Evolutionary conservation across 1,140 invertebrate genomes (phyloP), one percentile per base, ranked within the genome.

Genomic region (Eubasilissa regina): DNA sequence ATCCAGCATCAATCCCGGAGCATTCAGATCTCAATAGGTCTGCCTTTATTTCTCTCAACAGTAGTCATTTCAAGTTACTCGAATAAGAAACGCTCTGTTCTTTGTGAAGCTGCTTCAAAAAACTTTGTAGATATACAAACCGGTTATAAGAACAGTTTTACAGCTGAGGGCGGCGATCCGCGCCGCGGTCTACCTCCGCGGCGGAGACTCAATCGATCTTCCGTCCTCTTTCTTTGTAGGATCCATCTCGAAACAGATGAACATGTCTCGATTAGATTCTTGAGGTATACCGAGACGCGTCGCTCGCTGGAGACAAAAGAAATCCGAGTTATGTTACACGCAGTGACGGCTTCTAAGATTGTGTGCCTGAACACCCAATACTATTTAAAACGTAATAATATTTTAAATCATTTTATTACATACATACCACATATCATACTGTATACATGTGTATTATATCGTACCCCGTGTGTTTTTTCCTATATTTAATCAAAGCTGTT

Each of bases 121-220:
- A 81, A 80, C 66, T 47, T 81, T 43, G 21, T 80, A 82, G 75
- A 35, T 80, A 80, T 74, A 70, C 53, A 74, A 80, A 82, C 81
- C 81, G 78, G 81, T 82, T 82, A 72, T 45, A 75, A 82, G 79
- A 82, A 82, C 75, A 77, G 75, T 75, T 82, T 70, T 43, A 43
- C 25, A 43, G 12, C 75, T 17, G 15, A 12, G n/a, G 10, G 3
- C 12, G 17, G 53, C 47, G 15, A 45, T n/a, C 43, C n/a, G n/a
- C n/a, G 25, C 21, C 9, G 12, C n/a, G 10, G 21, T 74, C 56
- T 74, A 74, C 51, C 70, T 43, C 11, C 10, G 12, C 56, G 56
- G 10, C 1, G 56, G 12, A 15, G 19, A 15, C 12, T 11, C 4
- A 15, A 6, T 19, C 1, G 4, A 11, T 60, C 17, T n/a, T 4